Evolutionary conservation across 37 sponge, comb jelly and placozoan species (phyloP), one percentile per base, ranked within the genome.

Genomic region (Theonella swinhoei): DNA sequence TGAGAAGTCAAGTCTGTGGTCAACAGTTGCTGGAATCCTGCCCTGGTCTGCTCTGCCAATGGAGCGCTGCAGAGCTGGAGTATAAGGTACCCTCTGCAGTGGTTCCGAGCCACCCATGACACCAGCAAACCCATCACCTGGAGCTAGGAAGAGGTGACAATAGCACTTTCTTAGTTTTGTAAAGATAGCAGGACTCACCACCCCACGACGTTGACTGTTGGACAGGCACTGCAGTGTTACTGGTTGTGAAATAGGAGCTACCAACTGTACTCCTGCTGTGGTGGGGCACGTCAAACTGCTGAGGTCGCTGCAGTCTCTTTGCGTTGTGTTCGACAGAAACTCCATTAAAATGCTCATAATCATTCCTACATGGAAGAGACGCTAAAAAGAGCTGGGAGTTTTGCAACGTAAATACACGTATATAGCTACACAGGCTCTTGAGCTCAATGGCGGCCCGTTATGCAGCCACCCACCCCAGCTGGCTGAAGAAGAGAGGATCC

Each of bases 21-120:
- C 84, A 33, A 77, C 80, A 43, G 88, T 83, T 0, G 17, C 14
- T n/a, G 88, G 83, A 42, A 29, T 39, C n/a, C 26, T 71, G 74
- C 25, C 36, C 26, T 42, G 33, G 58, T 20, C 25, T 42, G 30
- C 34, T n/a, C n/a, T n/a, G 22, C 31, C 4, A 1, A 19, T 40
- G 0, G 47, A 3, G 61, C 67, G 60, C 36, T 29, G n/a, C 70
- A 78, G 64, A 34, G 61, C 35, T 54, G 89, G 89, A n/a, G 89
- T 89, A 60, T 74, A 84, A 26, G 89, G 89, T 23, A 84, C 89
- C 35, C 78, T 79, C 66, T 89, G 89, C 62, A 58, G 31, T 47
- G 20, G 34, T 4, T 79, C 68, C 25, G 29, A 20, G 19, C 28
- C 47, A 19, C 28, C 32, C 47, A 20, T 37, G 9, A 22, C 24